Base-by-base conservation (phyloP, 2,113 vertebrate species). In the Cacatua alba region DNA sequence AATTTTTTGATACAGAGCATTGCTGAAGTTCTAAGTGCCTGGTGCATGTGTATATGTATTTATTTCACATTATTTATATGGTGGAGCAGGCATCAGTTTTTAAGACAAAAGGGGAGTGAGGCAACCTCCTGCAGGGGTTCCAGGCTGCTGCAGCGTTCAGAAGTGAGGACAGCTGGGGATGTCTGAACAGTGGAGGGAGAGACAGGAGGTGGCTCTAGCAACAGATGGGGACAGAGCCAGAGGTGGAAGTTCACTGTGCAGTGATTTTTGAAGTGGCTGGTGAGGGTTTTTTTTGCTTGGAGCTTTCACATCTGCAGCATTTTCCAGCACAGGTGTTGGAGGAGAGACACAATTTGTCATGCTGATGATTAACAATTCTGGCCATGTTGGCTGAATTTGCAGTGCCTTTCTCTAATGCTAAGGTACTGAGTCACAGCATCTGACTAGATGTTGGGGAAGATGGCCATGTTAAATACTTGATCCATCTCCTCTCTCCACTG, bases 1-100 rank as follows among this genome's bases (percentile, higher is more conserved):
- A 0, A 1, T 4, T 31, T 28, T 33, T 48, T 44, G n/a, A 1
- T 0, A 0, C 1, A 11, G 49, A 21, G 29, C 11, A 8, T 5
- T 44, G 52, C 77, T 25, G 43, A 1, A 18, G 49, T 21, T n/a
- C 46, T 13, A 17, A 4, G 18, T 35, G 28, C 60, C 60, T 24
- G 71, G 8, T 14, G 62, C 43, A 5, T 6, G 2, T 9, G 2
- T 31, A 0, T 4, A 1, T 4, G 1, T 5, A 0, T 10, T n/a
- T 16, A 43, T 37, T 11, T 5, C 10, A 5, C 6, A 13, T 17
- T 13, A 3, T 37, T 63, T n/a, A 3, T 25, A 0, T 18, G 68
- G 2, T 26, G 57, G 68, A 33, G 6, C 33, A 2, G 44, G 33
- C 20, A 3, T 5, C 19, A 3, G n/a, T 2, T 4, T 15, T 17